phyloP scores from a whole-genome alignment of 2,797 vertebrate species.

The Tolypeutes matacus region DNA sequence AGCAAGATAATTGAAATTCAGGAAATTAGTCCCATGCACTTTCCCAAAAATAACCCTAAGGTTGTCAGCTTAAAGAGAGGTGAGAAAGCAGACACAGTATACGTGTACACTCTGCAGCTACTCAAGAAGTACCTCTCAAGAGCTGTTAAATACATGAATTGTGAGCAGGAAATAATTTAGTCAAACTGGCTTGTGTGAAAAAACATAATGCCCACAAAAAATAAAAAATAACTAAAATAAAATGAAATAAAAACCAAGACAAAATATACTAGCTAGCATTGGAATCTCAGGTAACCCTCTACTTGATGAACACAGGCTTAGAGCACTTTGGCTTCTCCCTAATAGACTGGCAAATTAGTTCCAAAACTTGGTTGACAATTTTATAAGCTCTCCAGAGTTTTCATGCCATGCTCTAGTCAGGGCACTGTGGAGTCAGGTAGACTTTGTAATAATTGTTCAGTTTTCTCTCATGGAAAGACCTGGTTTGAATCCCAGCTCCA shows the following conservation, averaged over 20 bases:
- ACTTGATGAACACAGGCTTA: neutral
- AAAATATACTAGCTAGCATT: neutral
- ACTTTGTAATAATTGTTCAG: neutral
- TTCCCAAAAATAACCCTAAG: neutral
- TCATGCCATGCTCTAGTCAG: neutral
- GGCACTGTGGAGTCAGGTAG: neutral
- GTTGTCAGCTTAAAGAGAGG: neutral
- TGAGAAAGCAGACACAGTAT: neutral
- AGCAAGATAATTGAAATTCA: neutral
- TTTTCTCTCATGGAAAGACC: constrained; percentile 17
- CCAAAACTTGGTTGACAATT: neutral
- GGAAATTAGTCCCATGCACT: constrained; percentile 52
- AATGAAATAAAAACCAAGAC: too few species aligned
- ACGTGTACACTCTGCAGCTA: neutral
- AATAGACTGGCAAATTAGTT: neutral
- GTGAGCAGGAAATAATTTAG: neutral
- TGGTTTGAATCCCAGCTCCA: neutral
- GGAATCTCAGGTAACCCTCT: neutral
- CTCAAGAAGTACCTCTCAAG: neutral
- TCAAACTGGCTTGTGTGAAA: neutral
- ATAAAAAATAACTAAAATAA: too few species aligned
- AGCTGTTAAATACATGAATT: neutral
- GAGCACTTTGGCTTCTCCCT: neutral
- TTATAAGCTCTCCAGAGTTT: neutral
- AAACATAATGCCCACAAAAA: too few species aligned